Percentiles rank a stretch among this genome's conserved stretches.
phyloP scores from a whole-genome alignment of 2,888 invertebrate genomes.

The Iselma pallidipennis region DNA sequence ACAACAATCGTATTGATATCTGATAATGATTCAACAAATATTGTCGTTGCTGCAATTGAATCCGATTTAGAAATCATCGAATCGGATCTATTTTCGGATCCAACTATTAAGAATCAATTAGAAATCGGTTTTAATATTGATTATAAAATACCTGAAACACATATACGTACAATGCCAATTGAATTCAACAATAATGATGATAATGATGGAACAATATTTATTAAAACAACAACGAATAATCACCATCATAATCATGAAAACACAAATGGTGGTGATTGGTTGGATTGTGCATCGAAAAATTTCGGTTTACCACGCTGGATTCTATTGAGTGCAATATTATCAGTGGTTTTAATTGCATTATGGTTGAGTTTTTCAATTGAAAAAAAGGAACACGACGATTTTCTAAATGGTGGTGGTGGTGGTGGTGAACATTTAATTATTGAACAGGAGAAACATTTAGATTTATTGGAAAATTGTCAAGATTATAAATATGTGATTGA shows the following conservation, averaged over 20 bases:
- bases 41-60: slow-evolving; percentile 35
- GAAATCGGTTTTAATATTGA: slow-evolving; percentile 47
- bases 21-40: slow-evolving; percentile 32
- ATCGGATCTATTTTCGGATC: slow-evolving; percentile 48
- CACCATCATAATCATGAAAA: slow-evolving; percentile 6
- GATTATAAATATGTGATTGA: slow-evolving; percentile 38
- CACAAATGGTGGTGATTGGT: slow-evolving; percentile 47
- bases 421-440: slow-evolving; percentile 33
- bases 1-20: slow-evolving; percentile 30
- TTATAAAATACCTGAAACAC: slow-evolving; percentile 52
- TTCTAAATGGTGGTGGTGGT: slow-evolving; percentile 26
- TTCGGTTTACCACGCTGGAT: slow-evolving; percentile 59
- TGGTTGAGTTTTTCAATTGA: slow-evolving; percentile 56
- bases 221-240: slow-evolving; percentile 11
- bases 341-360: slow-evolving; percentile 56
- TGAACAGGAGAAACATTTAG: slow-evolving; percentile 20
- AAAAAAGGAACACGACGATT: slow-evolving; percentile 31
- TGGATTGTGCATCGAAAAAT: slow-evolving; percentile 55
- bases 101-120: slow-evolving; percentile 48
- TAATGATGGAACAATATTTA: slow-evolving; percentile 4
- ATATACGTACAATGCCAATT: slow-evolving; percentile 51
- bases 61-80: slow-evolving; percentile 46
- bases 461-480: slow-evolving; percentile 1
- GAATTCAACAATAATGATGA: slow-evolving; percentile 29
- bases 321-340: slow-evolving; percentile 53